Percentiles rank a stretch among this genome's conserved stretches.
These are phyloP conservation scores for Sepioteuthis lessoniana DNA, from an alignment of 2,888 invertebrate genomes.

Conservation along the genomic window DNA sequence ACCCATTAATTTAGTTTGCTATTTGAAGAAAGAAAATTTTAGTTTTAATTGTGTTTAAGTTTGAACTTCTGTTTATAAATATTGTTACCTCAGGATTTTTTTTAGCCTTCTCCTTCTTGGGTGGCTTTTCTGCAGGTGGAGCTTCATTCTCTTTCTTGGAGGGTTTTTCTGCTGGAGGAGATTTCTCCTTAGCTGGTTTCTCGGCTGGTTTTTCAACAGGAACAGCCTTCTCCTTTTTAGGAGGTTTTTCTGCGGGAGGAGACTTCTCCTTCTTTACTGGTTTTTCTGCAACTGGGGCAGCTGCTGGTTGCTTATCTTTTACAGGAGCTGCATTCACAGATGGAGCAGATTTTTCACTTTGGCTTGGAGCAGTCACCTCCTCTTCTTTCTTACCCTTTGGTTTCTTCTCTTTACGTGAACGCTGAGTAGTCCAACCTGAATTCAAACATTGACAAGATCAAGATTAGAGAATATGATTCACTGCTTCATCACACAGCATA, in stretches of 20 bases:
- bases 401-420: conserved; percentile 64
- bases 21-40: too few species aligned
- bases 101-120: not conserved
- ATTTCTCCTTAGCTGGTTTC: conserved; percentile 42
- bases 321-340: not conserved
- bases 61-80: too few species aligned
- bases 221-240: not conserved
- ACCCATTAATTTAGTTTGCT: too few species aligned
- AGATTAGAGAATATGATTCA: not conserved
- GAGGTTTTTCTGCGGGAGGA: not conserved
- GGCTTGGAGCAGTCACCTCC: not conserved
- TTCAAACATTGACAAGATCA: not conserved
- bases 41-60: too few species aligned
- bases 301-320: not conserved
- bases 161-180: not conserved
- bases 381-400: conserved; percentile 55
- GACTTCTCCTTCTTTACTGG: conserved; percentile 23
- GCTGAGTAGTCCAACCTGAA: conserved; percentile 63
- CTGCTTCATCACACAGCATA: too few species aligned
- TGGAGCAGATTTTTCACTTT: not conserved
- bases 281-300: conserved; percentile 35
- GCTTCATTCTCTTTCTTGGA: conserved; percentile 49
- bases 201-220: conserved; percentile 44
- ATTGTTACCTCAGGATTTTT: not conserved
- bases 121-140: not conserved